Evolutionary conservation across 2,888 invertebrate genomes (phyloP), one percentile per base, ranked within the genome.

Genomic region (Fissipunctia ypsillon): DNA sequence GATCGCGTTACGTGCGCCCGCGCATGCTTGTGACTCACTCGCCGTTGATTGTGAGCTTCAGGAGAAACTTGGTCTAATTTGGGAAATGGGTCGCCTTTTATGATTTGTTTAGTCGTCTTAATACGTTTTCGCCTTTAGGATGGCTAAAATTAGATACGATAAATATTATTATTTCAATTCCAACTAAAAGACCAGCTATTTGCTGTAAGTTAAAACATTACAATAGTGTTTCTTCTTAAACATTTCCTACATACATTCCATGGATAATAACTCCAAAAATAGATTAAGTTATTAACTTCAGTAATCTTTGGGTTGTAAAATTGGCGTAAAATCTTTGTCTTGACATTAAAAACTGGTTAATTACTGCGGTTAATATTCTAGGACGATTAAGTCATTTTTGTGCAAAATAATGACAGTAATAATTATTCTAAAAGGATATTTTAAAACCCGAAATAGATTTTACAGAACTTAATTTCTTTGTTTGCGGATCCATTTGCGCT

Each of bases 1-100:
- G 90, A 90, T 90, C 86, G 74, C 68, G 85, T 91, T 91, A 90
- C 90, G 54, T 77, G 85, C 84, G 87, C 86, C 71, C 54, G 86
- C 78, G 81, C 83, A 81, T 50, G 69, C 73, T 64, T 72, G 69
- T 88, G 83, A 88, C 60, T 88, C 87, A 87, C 61, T 68, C 57
- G 66, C 67, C 78, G 75, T 65, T 74, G 73, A 84, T 79, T 79
- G 64, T 61, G 60, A 68, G 66, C 52, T 80, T 84, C 61, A 25
- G 80, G 74, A 83, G 80, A 80, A 81, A 84, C 84, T 66, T 66
- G 66, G 41, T 76, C 80, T 81, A 76, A 81, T 78, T 86, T 69
- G 60, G 65, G 69, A 85, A 74, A 79, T 87, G 63, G 83, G 76
- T 73, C 81, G 48, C 52, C 31, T 80, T 82, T 79, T 66, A 76